Base-by-base conservation (phyloP, 1,140 invertebrate genomes). In the Drosophila navojoa region DNA sequence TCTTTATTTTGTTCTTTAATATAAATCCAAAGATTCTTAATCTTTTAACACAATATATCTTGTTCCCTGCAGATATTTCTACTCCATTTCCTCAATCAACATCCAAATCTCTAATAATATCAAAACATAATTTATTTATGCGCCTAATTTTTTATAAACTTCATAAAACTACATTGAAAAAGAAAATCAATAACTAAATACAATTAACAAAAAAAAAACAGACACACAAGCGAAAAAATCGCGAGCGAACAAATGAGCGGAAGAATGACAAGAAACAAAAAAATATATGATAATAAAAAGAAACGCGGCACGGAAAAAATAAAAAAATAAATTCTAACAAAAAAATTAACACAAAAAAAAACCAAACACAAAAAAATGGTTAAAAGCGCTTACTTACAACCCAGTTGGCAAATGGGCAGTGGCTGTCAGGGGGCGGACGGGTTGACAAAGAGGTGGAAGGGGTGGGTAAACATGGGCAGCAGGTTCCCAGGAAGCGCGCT, bases 371-470 rank as follows among this genome's bases (percentile, higher is more conserved):
- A 52, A 70, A 67, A 73, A 67, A 68, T 64, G 59, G 69, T 79
- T 76, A 74, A 84, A 84, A 79, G 79, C 79, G 84, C 84, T 87
- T 87, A 87, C 84, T 87, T 84, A 87, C 84, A 89, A 84, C 84
- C 84, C 84, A 87, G 84, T 87, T 87, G 84, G 84, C 84, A 87
- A 89, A 87, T 87, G 84, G 84, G 79, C 84, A 84, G 13, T 11
- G 22, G 38, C 25, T 47, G 57, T 11, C n/a, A 49, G 52, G 10
- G 45, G 13, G 16, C 9, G 11, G 15, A 54, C 5, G 45, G 13
- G 13, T 11, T 11, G 22, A 53, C 6, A 32, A 32, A n/a, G 35
- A 22, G 16, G 16, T 15, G 45, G 44, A 16, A 63, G 62, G 67
- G 60, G 66, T 62, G 52, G 66, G 44, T 70, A 69, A 69, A 70